A percentile compares a stretch with the other conserved stretches of the same genome.
phyloP scores from a whole-genome alignment of 2,113 vertebrate genomes.

The Laterallus jamaicensis region DNA sequence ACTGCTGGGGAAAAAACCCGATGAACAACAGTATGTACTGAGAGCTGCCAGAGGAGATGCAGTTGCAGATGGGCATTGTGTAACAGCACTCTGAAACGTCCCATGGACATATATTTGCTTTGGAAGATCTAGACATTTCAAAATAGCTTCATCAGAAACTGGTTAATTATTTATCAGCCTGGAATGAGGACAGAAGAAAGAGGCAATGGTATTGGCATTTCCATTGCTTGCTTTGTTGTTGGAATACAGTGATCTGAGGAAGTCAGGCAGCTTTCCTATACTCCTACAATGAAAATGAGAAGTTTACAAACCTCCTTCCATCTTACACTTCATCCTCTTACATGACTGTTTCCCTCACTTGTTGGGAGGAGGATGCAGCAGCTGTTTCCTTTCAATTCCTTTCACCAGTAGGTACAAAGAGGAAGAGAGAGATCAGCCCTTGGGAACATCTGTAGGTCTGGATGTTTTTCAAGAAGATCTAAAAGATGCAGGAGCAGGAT shows the following conservation, averaged over 20 bases:
- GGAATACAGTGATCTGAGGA: background rate
- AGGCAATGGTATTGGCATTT: background rate
- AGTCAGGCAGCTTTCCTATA: background rate
- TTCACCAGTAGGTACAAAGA: background rate
- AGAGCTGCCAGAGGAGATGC: rapidly evolving
- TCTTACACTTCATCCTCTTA: background rate
- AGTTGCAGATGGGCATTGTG: background rate
- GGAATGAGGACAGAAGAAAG: background rate
- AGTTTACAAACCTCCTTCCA: background rate
- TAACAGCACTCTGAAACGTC: background rate
- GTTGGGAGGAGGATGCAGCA: background rate
- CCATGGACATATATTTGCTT: background rate
- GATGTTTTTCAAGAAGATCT: no score
- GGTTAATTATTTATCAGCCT: background rate
- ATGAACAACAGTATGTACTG: background rate
- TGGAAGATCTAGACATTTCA: background rate
- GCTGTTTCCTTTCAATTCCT: background rate
- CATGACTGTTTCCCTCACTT: background rate
- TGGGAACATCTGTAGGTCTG: background rate
- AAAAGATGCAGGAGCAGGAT: no score
- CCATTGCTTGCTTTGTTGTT: background rate
- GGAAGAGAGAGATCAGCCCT: background rate
- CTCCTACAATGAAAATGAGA: background rate
- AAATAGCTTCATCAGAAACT: background rate
- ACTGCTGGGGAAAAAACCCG: rapidly evolving